Base-by-base conservation (phyloP, 1,140 invertebrate species). In the Acyrthosiphon pisum region DNA sequence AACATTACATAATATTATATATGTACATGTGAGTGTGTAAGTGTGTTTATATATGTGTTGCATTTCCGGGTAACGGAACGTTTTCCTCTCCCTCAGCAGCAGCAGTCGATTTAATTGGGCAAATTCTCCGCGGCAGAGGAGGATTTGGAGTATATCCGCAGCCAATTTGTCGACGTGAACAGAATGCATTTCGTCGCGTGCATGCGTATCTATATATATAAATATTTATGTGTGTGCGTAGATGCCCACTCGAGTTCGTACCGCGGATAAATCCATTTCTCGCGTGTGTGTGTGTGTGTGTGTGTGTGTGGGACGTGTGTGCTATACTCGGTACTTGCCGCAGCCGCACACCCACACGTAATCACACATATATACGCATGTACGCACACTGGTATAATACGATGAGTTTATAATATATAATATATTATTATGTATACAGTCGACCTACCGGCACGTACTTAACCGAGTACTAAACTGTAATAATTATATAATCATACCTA, bases 141-240 rank as follows among this genome's bases (percentile, higher is more conserved):
- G 18, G 11, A 26, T 41, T 41, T 89, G n/a, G 20, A 89, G 50
- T 81, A 14, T 83, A 92, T 81, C 68, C 90, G 90, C 41, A 46
- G 60, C 90, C 90, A 91, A 91, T 91, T 91, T 91, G 60, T 92
- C 76, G 76, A 92, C 91, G 91, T 92, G 91, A 92, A 41, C 76
- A n/a, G 91, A 92, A 92, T 92, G 68, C 91, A 76, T 91, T 91
- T 76, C 53, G 26, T 37, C 18, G 46, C 23, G 48, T 56, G 48
- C 14, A 18, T 35, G 30, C 26, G 56, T n/a, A 14, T n/a, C n/a
- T n/a, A n/a, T 11, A 81, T n/a, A n/a, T n/a, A n/a, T 14, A 4
- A n/a, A 68, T 68, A 68, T 2, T 2, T 26, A 56, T 35, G 41
- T 22, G 23, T 41, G 44, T n/a, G n/a, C 3, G 48, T n/a, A 22